Evolutionary conservation across 2,888 invertebrate genomes (phyloP), one percentile per base, ranked within the genome.

Genomic region (Linhomoeus sp.): DNA sequence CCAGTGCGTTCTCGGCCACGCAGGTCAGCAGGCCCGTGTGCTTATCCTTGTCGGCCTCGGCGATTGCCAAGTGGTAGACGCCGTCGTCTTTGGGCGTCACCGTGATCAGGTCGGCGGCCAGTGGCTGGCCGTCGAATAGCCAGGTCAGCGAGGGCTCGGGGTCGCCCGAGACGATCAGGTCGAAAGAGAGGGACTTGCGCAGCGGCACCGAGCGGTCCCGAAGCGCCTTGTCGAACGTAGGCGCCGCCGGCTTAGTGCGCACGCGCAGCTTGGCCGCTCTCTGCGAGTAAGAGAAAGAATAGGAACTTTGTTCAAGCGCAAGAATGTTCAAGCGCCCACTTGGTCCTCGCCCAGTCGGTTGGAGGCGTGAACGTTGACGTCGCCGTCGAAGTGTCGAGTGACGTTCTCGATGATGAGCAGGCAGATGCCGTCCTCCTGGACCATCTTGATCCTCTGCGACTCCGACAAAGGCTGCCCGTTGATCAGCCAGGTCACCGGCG

Each of bases 321-420:
- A n/a, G n/a, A n/a, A n/a, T n/a, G n/a, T n/a, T n/a, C n/a, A n/a
- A n/a, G n/a, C n/a, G n/a, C n/a, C n/a, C n/a, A n/a, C n/a, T n/a
- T n/a, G 29, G 29, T 29, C 29, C 7, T 29, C 52, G 23, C 62
- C 62, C 15, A 62, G 50, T 12, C 62, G 52, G 50, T 63, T 63
- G 43, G 54, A 53, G 33, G 57, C 61, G 52, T 53, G 43, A 23
- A 52, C 64, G n/a, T 59, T 60, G 45, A 63, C 56, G 40, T 74
- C 76, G 2, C 88, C 92, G 43, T 80, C 76, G 58, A 80, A 69
- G 55, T 81, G 80, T 1, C 78, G 75, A 0, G 77, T 76, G 0
- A 82, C 84, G 63, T 85, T 81, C 60, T 81, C 80, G 36, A 94
- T 76, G 47, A 85, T 76, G 52, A 94, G 69, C 64, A 84, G 85